phyloP scores from a whole-genome alignment of 2,113 vertebrate genomes.

The Rhabdomys dilectus region DNA sequence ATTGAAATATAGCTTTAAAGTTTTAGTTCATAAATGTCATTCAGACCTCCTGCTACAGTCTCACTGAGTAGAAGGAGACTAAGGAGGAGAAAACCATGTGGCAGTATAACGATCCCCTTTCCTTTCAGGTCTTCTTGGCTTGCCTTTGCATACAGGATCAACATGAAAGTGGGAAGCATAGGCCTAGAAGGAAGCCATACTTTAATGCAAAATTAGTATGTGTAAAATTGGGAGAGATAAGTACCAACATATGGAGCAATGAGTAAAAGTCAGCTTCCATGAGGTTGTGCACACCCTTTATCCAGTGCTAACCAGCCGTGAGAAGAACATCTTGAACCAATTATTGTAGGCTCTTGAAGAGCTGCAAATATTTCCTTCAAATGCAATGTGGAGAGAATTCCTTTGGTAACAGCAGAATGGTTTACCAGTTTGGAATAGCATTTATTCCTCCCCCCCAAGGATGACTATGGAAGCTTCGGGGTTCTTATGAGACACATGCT shows the following conservation, averaged over 20 bases:
- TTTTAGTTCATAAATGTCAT: constrained; percentile 75
- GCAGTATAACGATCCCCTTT: constrained; percentile 45
- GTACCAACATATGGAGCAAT: constrained; percentile 53
- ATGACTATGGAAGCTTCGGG: not conserved
- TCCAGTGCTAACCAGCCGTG: constrained; percentile 36
- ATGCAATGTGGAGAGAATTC: not conserved
- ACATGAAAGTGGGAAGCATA: constrained; percentile 46
- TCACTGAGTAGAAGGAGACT: constrained; percentile 70
- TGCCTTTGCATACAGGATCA: constrained; percentile 29
- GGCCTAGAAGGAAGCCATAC: constrained; percentile 38
- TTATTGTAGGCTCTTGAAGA: constrained; percentile 58
- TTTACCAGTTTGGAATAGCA: not conserved
- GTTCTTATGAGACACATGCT: not conserved
- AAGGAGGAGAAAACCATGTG: constrained; percentile 61
- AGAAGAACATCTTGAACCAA: constrained; percentile 59
- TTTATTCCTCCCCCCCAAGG: not conserved
- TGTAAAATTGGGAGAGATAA: constrained; percentile 55
- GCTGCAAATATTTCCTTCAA: constrained; percentile 36
- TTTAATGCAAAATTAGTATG: constrained; percentile 54
- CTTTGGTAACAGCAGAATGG: constrained; percentile 27
- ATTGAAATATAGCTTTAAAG: constrained; percentile 77
- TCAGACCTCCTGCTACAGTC: constrained; percentile 76
- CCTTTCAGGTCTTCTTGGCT: constrained; percentile 59
- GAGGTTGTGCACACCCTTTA: constrained; percentile 52
- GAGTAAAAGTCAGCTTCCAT: not conserved